phyloP scores from a whole-genome alignment of 2,888 invertebrate genomes.

The Atrina japonica region DNA sequence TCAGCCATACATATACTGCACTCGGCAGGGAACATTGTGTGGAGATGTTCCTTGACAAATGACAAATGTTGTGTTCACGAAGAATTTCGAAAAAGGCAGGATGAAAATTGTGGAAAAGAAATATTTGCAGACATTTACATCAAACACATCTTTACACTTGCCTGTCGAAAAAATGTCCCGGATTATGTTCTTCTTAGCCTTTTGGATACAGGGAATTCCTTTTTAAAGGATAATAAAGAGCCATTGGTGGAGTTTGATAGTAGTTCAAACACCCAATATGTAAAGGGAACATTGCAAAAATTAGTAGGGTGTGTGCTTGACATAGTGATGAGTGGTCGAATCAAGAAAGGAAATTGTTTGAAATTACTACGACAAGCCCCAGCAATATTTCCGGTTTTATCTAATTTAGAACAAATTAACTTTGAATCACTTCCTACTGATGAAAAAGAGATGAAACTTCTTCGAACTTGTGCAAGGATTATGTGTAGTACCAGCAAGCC shows the following conservation, averaged over 20 bases:
- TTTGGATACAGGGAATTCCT: neutral
- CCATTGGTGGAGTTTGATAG: no score
- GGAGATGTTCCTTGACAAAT: conserved; percentile 41
- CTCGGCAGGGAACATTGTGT: conserved; percentile 34
- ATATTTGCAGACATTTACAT: neutral
- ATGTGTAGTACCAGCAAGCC: neutral
- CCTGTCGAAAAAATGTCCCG: conserved; percentile 3
- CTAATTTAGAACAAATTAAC: neutral
- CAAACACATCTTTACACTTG: neutral
- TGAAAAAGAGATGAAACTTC: neutral
- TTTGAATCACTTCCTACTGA: neutral
- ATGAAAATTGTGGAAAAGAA: neutral
- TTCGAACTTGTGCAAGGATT: neutral
- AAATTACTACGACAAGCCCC: neutral
- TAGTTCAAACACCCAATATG: no score
- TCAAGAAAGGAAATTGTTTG: neutral
- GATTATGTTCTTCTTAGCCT: conserved; percentile 1
- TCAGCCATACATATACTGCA: conserved; percentile 34
- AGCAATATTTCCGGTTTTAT: neutral
- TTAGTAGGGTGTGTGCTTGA: no score
- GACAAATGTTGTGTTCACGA: conserved; percentile 5
- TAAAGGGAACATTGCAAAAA: no score
- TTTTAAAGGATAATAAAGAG: no score
- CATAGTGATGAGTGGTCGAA: no score
- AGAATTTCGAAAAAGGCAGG: neutral